Evolutionary conservation across 2,797 vertebrate genomes (phyloP), one percentile per base, ranked within the genome.

Genomic region (Lagodon rhomboides): DNA sequence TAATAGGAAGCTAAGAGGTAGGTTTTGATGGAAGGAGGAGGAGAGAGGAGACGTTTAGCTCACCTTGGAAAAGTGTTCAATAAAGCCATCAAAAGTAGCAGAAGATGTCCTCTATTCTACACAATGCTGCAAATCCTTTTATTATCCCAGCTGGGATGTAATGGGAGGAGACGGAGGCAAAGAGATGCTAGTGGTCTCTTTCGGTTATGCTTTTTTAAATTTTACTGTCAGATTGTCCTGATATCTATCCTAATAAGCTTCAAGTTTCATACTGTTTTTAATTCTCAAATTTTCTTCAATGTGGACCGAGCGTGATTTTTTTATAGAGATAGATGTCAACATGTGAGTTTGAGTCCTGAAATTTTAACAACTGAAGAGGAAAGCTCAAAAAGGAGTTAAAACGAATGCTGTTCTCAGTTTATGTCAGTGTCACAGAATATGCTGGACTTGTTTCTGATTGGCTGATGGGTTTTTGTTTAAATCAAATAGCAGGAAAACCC

Each of bases 1-100:
- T 93, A 92, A 93, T 92, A 68, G 78, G 88, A 83, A 88, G 86
- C 83, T 90, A 84, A 92, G 86, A 87, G 68, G 72, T 34, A 75
- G 43, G 68, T 76, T 60, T 61, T 68, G 79, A 82, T 85, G 61
- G 68, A 47, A 64, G 84, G 79, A 82, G 77, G 70, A 77, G 74
- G 84, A 71, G 50, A 67, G 56, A 64, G 53, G 53, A 67, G 77
- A 47, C 68, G 5, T 70, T 84, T 17, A 68, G 63, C 63, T 89
- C 85, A 83, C 73, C 79, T 79, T 34, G 63, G 75, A 81, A 77
- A 80, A 51, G 41, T 73, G 63, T 75, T 85, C 23, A 79, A 75
- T 16, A 34, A 76, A 50, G 64, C 66, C 50, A 61, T 80, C 64
- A 47, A 49, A 67, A 43, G 51, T 58, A 86, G 64, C 61, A 61